These are phyloP conservation scores for Orthonyx spaldingii DNA, from an alignment of 2,113 vertebrate species.

Conservation along the genomic window DNA sequence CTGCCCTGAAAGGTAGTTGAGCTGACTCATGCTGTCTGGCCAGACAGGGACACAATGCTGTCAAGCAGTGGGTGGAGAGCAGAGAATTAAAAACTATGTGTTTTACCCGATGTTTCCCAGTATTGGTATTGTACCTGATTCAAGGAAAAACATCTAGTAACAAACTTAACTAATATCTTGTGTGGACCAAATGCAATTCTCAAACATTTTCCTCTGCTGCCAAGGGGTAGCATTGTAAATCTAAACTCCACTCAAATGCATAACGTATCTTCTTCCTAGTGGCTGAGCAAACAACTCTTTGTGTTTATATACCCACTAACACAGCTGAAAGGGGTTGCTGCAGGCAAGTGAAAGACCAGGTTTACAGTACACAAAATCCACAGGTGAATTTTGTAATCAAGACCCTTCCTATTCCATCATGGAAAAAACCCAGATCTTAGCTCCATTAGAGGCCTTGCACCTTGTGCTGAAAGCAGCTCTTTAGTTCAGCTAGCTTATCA, in stretches of 20 bases:
- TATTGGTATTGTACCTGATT: background rate
- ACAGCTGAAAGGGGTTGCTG: background rate
- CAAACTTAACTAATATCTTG: background rate
- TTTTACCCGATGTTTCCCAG: background rate
- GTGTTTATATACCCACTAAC: background rate
- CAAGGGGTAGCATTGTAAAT: background rate
- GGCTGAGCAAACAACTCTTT: background rate
- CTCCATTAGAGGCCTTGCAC: background rate
- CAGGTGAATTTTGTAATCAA: background rate
- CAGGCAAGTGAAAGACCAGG: background rate
- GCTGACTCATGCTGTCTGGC: slow-evolving; percentile 5
- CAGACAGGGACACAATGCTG: background rate
- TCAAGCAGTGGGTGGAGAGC: background rate
- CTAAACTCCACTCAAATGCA: background rate
- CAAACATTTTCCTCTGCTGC: background rate
- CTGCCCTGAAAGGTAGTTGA: background rate
- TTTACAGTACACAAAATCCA: background rate
- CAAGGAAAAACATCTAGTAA: background rate
- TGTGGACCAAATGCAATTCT: background rate
- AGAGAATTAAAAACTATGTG: background rate
- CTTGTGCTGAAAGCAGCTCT: background rate
- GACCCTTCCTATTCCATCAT: background rate
- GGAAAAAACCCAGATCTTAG: background rate
- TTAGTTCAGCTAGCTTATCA: background rate
- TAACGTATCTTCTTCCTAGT: background rate